These are phyloP conservation scores for Trichonephila inaurata DNA, from an alignment of 1,140 invertebrate species.

Conservation along the genomic window DNA sequence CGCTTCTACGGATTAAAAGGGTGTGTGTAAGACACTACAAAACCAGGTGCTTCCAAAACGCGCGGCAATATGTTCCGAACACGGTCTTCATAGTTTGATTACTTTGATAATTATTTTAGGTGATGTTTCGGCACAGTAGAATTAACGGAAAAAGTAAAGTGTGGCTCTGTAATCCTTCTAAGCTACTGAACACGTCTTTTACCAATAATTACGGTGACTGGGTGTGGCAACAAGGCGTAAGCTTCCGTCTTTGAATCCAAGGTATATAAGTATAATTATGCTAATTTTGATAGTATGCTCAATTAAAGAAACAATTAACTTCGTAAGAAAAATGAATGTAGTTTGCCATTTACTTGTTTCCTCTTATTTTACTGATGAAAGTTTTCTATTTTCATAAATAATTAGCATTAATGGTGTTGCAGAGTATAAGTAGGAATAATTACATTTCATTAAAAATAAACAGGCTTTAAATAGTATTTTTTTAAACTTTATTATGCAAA, in stretches of 20 bases:
- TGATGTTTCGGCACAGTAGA: neutral
- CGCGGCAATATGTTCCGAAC: neutral
- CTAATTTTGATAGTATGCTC: neutral
- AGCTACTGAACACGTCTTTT: slow-evolving; percentile 2
- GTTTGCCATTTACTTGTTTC: neutral
- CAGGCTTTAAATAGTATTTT: too few relatives aligned
- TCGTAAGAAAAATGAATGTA: neutral
- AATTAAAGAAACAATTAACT: slow-evolving; percentile 22
- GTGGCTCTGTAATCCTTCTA: neutral
- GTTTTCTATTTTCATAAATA: neutral
- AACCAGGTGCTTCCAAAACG: neutral
- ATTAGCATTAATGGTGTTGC: neutral
- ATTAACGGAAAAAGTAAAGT: neutral
- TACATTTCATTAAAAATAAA: too few relatives aligned
- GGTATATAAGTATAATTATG: neutral
- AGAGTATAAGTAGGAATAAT: too few relatives aligned
- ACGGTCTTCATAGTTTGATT: slow-evolving; percentile 5
- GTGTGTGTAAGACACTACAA: neutral
- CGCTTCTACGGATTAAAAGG: slow-evolving; percentile 23
- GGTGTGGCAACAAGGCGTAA: neutral
- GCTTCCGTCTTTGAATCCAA: neutral
- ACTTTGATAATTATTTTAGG: slow-evolving; percentile 23
- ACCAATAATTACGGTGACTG: neutral
- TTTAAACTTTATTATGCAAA: too few relatives aligned
- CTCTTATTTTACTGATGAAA: neutral